A percentile compares a stretch with the other conserved stretches of the same genome.
These are phyloP conservation scores for Lampris incognitus DNA, from an alignment of 2,113 vertebrate genomes.

Conservation along the genomic window DNA sequence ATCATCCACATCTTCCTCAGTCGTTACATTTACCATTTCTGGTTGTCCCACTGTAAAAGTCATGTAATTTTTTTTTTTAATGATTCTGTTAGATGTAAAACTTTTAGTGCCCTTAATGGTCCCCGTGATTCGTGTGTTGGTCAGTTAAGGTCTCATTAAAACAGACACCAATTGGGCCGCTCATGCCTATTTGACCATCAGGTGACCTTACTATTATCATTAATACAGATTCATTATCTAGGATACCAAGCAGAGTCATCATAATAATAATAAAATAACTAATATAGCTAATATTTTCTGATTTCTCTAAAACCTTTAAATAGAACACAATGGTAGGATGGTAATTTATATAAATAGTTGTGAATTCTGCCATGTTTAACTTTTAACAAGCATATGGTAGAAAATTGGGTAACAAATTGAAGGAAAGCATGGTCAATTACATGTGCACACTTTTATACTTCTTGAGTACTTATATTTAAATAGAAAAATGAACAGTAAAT, in stretches of 20 bases:
- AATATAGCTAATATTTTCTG: background rate
- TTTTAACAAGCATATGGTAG: too few species aligned
- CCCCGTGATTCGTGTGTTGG: background rate
- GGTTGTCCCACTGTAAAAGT: constrained; percentile 51
- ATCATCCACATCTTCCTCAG: constrained; percentile 72
- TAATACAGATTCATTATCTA: background rate
- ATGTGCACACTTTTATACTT: too few species aligned
- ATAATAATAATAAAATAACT: constrained; percentile 16
- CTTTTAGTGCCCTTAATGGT: background rate
- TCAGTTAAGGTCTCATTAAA: constrained; percentile 37
- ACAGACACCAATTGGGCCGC: constrained; percentile 23
- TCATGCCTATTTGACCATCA: constrained; percentile 36
- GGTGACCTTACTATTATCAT: constrained; percentile 28
- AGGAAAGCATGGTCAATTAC: too few species aligned
- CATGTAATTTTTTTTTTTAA: background rate
- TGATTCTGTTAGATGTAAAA: background rate
- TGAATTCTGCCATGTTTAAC: too few species aligned
- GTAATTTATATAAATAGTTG: constrained; percentile 11
- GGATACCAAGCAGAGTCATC: constrained; percentile 8
- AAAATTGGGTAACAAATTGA: too few species aligned
- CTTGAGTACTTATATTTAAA: too few species aligned
- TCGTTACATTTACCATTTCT: constrained; percentile 58
- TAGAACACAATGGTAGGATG: background rate
- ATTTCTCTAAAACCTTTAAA: constrained; percentile 4
- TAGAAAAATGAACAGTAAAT: background rate